Conservation (phyloP, 2,888 invertebrate species). For the Cryptops parisi region DNA sequence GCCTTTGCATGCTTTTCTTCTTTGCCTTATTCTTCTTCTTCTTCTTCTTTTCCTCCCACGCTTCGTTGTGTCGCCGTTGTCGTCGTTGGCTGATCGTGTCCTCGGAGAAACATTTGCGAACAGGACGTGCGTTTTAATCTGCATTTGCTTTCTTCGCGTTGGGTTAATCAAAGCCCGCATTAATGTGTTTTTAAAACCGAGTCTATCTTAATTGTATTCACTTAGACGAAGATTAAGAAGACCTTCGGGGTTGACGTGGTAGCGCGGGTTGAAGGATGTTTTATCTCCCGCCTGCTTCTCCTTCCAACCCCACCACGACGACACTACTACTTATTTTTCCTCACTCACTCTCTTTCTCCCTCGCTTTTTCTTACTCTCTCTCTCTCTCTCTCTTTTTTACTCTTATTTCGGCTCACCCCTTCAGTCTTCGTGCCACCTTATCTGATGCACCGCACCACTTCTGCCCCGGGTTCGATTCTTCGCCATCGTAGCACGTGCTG, state of each 20-base stretch:
- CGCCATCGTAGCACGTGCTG: no score
- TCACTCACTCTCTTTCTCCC: neutral
- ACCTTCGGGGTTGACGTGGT: neutral
- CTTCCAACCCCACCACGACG: conserved; percentile 9
- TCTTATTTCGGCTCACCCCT: neutral
- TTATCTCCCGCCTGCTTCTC: neutral
- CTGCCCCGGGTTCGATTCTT: no score
- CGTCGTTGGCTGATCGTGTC: conserved; percentile 9
- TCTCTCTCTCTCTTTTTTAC: conserved; percentile 5
- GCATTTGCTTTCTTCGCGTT: conserved; percentile 9
- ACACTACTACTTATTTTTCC: no score
- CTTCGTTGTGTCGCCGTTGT: conserved; percentile 1
- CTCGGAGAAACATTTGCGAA: conserved; percentile 12
- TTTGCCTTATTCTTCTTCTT: neutral
- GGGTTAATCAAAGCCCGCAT: conserved; percentile 14
- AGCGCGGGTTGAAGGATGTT: neutral
- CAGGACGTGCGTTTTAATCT: conserved; percentile 4
- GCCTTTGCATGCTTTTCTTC: neutral
- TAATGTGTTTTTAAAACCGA: conserved; percentile 14
- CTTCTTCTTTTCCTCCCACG: neutral
- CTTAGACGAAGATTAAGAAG: neutral
- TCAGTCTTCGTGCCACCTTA: no score
- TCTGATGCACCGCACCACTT: no score
- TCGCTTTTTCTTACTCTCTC: conserved; percentile 7
- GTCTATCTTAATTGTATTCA: conserved; percentile 14